Base-by-base conservation (phyloP, 2,113 vertebrate genomes). In the Dasyprocta punctata region DNA sequence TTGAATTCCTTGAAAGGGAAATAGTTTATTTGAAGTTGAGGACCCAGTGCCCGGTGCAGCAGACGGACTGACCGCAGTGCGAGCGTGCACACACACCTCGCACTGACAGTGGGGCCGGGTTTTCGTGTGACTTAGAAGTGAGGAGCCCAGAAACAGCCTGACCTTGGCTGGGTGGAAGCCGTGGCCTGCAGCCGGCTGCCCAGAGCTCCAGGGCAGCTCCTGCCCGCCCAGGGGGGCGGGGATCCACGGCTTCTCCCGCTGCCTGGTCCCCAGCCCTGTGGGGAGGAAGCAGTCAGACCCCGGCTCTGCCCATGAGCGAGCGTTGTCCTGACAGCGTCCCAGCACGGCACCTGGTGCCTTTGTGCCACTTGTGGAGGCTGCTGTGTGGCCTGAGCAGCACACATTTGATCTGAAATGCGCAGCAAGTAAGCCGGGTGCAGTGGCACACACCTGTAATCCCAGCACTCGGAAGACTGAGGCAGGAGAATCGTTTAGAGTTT, bases 1-100 rank as follows among this genome's bases (percentile, higher is more conserved):
- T 86, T 54, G 65, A 77, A 60, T 89, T 54, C 78, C 73, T 89
- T 94, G 84, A 54, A 95, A 90, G 82, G 95, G 67, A 60, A 44
- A 9, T 7, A 3, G 22, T 71, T 73, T 93, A 14, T 77, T 75
- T 90, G 49, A 95, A 44, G 67, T 28, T 24, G 61, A 54, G 36
- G 52, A 8, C n/a, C 44, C 56, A 44, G 73, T 11, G 67, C 60
- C 2, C 1, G 24, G 17, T 17, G 22, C 87, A 30, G 26, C 33
- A 41, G 85, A 19, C 36, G n/a, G n/a, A 54, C 54, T 3, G 36
- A 26, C 56, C 3, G 16, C 9, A 12, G 52, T 4, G 1, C 49
- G 85, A 58, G 47, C 17, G 54, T 54, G 33, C 44, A 9, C 49
- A 0, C 52, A 63, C 36, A 10, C 58, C 36, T 77, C 52, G 41